These are phyloP conservation scores for Hydractinia echinata DNA, from an alignment of 30 jellyfish, hydroid and myxozoan species.

Conservation along the genomic window DNA sequence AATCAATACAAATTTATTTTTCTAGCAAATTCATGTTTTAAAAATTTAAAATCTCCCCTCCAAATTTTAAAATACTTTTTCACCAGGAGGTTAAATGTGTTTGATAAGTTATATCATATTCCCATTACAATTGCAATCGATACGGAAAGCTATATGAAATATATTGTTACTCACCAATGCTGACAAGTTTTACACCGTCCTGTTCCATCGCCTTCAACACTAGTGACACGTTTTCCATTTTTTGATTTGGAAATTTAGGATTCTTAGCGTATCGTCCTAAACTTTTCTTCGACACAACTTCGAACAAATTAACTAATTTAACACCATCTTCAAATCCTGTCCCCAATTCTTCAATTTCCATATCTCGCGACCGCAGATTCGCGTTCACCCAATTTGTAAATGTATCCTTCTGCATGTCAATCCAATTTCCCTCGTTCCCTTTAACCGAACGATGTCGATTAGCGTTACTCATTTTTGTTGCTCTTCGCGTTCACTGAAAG, in stretches of 20 bases:
- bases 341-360: conserved; percentile 65
- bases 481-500: too few species aligned
- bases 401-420: conserved; percentile 88
- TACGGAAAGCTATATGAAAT: too few species aligned
- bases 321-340: conserved; percentile 94
- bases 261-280: conserved; percentile 76
- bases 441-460: conserved; percentile 43
- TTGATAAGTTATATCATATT: too few species aligned
- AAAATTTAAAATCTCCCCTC: background rate
- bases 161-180: conserved; percentile 72
- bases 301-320: conserved; percentile 75
- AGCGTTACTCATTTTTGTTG: too few species aligned
- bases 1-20: background rate
- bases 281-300: conserved; percentile 74
- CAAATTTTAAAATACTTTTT: background rate
- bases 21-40: background rate
- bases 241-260: conserved; percentile 88
- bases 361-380: conserved; percentile 47
- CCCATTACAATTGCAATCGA: too few species aligned
- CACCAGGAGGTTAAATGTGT: too few species aligned
- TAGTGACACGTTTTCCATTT: conserved; percentile 85
- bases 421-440: conserved; percentile 97
- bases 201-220: conserved; percentile 88
- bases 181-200: conserved; percentile 91
- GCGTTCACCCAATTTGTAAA: conserved; percentile 98